Percentiles rank a stretch among this genome's conserved stretches.
Conservation (phyloP, 2,113 vertebrate genomes). For the Pongo pygmaeus region DNA sequence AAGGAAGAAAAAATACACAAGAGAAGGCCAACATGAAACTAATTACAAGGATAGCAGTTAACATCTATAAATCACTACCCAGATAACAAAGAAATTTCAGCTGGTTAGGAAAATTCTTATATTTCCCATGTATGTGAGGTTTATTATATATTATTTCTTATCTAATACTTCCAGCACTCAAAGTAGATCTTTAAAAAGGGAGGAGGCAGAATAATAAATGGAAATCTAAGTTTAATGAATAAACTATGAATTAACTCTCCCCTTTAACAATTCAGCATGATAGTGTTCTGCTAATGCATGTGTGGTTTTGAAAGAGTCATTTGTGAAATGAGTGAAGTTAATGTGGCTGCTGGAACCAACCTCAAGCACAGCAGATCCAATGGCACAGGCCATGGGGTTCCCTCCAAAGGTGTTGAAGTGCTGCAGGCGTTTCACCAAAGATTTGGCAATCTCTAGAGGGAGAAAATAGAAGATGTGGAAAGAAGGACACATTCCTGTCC, state of each 20-base stretch:
- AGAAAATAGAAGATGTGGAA: conserved; percentile 30
- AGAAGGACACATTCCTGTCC: not conserved
- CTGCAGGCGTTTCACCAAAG: conserved; percentile 82
- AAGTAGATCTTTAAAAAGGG: not conserved
- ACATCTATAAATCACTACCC: not conserved
- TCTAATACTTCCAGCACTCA: not conserved
- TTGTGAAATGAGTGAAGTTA: no score
- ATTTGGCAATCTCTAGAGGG: conserved; percentile 89
- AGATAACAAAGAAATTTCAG: not conserved
- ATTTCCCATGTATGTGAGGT: not conserved
- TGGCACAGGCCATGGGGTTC: conserved; percentile 89
- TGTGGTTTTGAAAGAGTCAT: not conserved
- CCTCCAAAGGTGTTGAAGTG: conserved; percentile 96
- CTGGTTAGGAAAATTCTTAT: not conserved
- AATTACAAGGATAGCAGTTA: not conserved
- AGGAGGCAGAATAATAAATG: not conserved
- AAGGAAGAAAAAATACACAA: not conserved
- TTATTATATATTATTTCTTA: not conserved
- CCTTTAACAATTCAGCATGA: not conserved
- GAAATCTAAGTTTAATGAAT: not conserved
- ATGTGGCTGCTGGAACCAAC: conserved; percentile 77
- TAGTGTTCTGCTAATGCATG: not conserved
- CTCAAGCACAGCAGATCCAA: conserved; percentile 92
- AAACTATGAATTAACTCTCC: not conserved
- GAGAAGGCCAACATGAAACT: not conserved